phyloP scores from a whole-genome alignment of 2,888 invertebrate genomes.

The Koerneria pararmatus region DNA sequence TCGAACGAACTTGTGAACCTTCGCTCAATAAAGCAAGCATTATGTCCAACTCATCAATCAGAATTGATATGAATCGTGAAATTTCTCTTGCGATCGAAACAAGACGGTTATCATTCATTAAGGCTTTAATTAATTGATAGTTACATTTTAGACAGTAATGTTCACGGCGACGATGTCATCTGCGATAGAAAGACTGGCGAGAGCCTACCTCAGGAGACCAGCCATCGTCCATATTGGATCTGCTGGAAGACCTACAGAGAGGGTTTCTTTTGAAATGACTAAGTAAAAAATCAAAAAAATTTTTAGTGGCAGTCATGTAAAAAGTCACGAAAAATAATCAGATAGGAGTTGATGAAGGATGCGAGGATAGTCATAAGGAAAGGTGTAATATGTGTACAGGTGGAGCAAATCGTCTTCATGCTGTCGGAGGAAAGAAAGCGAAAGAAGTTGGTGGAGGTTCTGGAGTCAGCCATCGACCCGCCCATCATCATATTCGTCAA shows the following conservation, averaged over 20 bases:
- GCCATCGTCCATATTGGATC: slow-evolving; percentile 96
- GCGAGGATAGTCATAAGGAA: background rate
- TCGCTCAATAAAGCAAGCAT: no score
- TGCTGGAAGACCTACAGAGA: slow-evolving; percentile 90
- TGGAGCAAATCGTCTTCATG: slow-evolving; percentile 76
- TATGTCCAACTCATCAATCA: no score
- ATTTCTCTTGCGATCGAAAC: slow-evolving; percentile 12
- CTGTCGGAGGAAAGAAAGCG: slow-evolving; percentile 89
- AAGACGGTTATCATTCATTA: slow-evolving; percentile 8
- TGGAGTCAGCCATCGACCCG: slow-evolving; percentile 84
- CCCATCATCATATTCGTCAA: slow-evolving; percentile 99
- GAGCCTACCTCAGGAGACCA: slow-evolving; percentile 87
- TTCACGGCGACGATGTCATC: slow-evolving; percentile 99
- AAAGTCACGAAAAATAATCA: no score
- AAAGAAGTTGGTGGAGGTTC: slow-evolving; percentile 87
- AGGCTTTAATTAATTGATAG: background rate
- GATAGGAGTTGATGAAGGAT: no score
- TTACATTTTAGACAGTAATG: slow-evolving; percentile 81
- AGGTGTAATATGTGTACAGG: slow-evolving; percentile 61
- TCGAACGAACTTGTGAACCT: no score
- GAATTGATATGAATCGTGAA: no score
- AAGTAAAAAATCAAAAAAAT: background rate
- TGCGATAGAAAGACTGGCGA: slow-evolving; percentile 89
- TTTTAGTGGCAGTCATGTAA: background rate
- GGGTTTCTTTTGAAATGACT: slow-evolving; percentile 66